These are phyloP conservation scores for Hylaeus anthracinus DNA, from an alignment of 1,140 invertebrate species.

Conservation along the genomic window DNA sequence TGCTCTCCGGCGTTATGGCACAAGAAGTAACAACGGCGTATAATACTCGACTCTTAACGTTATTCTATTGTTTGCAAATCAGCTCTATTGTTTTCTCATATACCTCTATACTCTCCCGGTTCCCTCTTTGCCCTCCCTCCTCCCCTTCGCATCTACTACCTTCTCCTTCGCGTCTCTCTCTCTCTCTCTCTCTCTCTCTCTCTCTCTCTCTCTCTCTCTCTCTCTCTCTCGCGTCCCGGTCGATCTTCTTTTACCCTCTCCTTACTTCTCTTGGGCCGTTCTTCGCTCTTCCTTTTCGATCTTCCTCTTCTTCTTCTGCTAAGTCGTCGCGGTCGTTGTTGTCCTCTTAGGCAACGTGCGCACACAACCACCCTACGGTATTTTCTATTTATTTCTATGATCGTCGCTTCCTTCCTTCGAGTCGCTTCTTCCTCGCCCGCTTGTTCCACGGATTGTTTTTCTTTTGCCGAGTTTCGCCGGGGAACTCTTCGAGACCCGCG, in stretches of 20 bases:
- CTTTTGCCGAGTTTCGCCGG: neutral
- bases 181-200: too few species aligned
- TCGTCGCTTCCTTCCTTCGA: constrained; percentile 37
- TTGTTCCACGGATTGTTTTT: constrained; percentile 5
- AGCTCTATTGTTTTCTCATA: constrained; percentile 82
- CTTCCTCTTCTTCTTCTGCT: constrained; percentile 42
- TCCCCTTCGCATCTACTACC: neutral
- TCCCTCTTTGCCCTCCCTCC: constrained; percentile 33
- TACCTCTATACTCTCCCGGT: constrained; percentile 69
- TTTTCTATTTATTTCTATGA: constrained; percentile 60
- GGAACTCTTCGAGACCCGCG: neutral
- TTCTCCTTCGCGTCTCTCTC: neutral
- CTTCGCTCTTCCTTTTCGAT: constrained; percentile 33
- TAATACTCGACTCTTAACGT: constrained; percentile 81
- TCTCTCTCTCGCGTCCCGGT: constrained; percentile 12
- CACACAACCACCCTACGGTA: constrained; percentile 12
- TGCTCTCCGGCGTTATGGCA: constrained; percentile 80
- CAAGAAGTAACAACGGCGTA: constrained; percentile 80
- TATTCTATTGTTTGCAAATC: constrained; percentile 83
- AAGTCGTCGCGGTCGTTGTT: constrained; percentile 13
- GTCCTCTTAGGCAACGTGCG: neutral
- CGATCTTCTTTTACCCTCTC: constrained; percentile 39
- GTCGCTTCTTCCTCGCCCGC: neutral
- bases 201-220: constrained; percentile 1
- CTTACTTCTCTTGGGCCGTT: constrained; percentile 17